Evolutionary conservation across 2,113 vertebrate genomes (phyloP).

Genomic region (Sapayoa aenigma): DNA sequence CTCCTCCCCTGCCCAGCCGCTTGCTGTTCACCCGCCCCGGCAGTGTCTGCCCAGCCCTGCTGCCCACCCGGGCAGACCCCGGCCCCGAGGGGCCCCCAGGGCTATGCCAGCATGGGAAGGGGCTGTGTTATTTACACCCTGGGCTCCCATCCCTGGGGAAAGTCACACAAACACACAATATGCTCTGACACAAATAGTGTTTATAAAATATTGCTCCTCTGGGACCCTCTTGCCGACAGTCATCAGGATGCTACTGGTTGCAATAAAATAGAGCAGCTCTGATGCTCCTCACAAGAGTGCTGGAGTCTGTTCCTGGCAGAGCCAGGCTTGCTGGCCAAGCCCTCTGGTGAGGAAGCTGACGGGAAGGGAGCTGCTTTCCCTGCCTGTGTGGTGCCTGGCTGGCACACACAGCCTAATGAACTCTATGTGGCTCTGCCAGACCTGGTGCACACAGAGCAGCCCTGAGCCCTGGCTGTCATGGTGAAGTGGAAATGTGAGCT

Average conservation of each 20-base stretch:
- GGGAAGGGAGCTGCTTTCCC: neutral
- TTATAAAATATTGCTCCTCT: conserved; percentile 20
- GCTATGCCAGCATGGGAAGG: neutral
- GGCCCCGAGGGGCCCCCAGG: neutral
- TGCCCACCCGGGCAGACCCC: neutral
- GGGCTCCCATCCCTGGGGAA: neutral
- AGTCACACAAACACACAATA: neutral
- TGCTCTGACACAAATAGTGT: conserved; percentile 27
- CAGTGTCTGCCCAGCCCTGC: neutral
- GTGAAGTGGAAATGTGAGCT: neutral
- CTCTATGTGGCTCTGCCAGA: fast-evolving
- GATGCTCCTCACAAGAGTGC: neutral
- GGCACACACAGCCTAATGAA: neutral
- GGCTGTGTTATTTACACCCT: neutral
- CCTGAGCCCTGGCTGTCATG: fast-evolving
- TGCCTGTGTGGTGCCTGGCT: neutral
- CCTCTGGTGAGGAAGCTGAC: neutral
- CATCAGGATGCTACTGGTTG: neutral
- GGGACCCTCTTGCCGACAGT: conserved; percentile 10
- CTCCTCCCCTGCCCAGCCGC: neutral
- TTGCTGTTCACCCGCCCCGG: neutral
- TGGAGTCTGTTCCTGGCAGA: neutral
- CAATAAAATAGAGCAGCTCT: neutral
- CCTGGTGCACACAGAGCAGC: neutral
- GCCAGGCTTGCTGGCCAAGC: neutral